Base-by-base conservation (phyloP, 1,140 invertebrate genomes). In the Nautilus pompilius region DNA sequence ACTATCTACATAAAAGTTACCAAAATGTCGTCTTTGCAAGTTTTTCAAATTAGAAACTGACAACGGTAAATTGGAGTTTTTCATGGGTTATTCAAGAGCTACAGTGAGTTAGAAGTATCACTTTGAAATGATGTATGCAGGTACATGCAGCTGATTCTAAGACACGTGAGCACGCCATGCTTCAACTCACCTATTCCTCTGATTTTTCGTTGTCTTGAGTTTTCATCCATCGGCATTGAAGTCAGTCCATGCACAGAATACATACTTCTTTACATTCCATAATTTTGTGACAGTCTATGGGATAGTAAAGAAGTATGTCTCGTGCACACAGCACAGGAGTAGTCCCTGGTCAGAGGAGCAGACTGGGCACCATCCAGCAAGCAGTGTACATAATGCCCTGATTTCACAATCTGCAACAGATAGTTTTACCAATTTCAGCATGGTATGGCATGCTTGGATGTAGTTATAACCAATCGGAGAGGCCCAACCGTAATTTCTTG, bases 231-330 rank as follows among this genome's bases (percentile, higher is more conserved):
- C 8, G n/a, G n/a, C 8, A 41, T 13, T 41, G 36, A 41, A 13
- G n/a, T 41, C n/a, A 13, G 8, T 53, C 62, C 58, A 61, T 53
- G 57, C 67, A 65, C 83, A 84, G 82, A 89, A 90, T 92, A 91
- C 91, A 93, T 93, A 93, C 91, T 94, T 94, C 91, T 93, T 93
- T 93, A 94, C 92, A 94, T 94, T 94, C 92, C 92, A 94, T 93
- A 94, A 87, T 81, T 86, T 85, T 57, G 86, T 77, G 67, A 64
- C 82, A 70, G 77, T 90, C 90, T 93, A 93, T 93, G 91, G 91
- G 74, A 91, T 93, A 91, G 91, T 91, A 93, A 93, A 89, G 91
- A 94, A 93, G 91, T 89, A 94, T 90, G 91, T 91, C 90, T 62
- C 71, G 54, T 62, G 69, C 67, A 68, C 65, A 65, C 65, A 60